Percentiles rank a stretch among this genome's conserved stretches.
Evolutionary conservation across 2,888 invertebrate genomes (phyloP).

Genomic region (Cryptosula pallasiana): DNA sequence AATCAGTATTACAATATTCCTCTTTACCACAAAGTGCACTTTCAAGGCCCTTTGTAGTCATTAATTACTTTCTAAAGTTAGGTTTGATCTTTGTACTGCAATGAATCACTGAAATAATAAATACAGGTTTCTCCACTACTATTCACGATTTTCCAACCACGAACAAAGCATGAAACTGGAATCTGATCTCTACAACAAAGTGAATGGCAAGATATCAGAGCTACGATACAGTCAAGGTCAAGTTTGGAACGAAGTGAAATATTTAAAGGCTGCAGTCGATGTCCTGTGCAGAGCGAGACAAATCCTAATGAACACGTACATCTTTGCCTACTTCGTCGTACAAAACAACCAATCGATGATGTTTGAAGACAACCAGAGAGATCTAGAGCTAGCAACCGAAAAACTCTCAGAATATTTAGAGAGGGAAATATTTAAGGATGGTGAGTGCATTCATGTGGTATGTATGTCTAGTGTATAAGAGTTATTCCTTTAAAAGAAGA

Average conservation of each 20-base stretch:
- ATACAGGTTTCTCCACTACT: conserved; percentile 13
- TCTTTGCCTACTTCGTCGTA: conserved; percentile 15
- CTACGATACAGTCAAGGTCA: conserved; percentile 11
- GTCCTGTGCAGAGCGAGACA: conserved; percentile 9
- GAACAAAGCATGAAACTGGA: conserved; percentile 16
- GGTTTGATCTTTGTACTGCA: too few species aligned
- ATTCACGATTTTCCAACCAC: neutral
- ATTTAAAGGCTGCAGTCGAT: neutral
- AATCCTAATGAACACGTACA: conserved; percentile 10
- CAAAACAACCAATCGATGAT: conserved; percentile 19
- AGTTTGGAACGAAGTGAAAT: conserved; percentile 20
- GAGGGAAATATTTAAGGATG: conserved; percentile 8
- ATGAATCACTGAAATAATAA: too few species aligned
- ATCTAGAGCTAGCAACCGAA: conserved; percentile 14
- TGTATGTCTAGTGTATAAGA: too few species aligned
- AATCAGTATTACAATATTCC: too few species aligned
- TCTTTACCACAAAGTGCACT: too few species aligned
- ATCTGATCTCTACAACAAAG: conserved; percentile 11
- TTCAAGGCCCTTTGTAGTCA: too few species aligned
- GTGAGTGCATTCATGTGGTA: too few species aligned
- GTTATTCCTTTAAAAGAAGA: too few species aligned
- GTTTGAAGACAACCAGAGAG: conserved; percentile 20
- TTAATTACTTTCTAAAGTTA: too few species aligned
- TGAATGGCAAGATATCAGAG: neutral
- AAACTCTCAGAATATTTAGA: conserved; percentile 6